phyloP scores from a whole-genome alignment of 2,113 vertebrate species.

The Mus spicilegus region DNA sequence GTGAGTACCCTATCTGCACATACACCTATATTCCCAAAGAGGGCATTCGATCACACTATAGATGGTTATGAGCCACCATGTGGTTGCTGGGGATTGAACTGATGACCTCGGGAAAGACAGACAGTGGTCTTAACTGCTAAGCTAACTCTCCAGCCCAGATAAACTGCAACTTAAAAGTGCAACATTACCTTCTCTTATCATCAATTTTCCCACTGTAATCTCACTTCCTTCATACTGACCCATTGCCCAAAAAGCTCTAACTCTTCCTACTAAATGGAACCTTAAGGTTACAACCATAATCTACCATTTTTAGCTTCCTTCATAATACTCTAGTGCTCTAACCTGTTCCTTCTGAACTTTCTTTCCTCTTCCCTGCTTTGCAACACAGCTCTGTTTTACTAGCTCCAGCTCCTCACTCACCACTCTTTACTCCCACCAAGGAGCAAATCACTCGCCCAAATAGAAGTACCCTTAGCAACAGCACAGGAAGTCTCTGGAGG shows the following conservation, averaged over 20 bases:
- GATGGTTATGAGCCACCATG: too few species aligned
- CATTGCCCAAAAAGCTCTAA: background rate
- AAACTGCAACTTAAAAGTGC: background rate
- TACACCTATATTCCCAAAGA: too few species aligned
- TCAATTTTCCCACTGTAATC: too few species aligned
- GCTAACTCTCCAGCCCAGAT: background rate
- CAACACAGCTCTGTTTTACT: background rate
- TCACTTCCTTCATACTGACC: background rate
- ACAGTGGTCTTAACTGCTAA: too few species aligned
- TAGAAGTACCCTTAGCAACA: background rate
- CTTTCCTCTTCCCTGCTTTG: background rate
- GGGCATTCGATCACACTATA: too few species aligned
- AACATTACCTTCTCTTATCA: background rate
- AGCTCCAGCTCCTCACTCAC: background rate
- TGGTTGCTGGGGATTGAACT: too few species aligned
- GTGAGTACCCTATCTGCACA: too few species aligned
- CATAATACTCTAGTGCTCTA: too few species aligned
- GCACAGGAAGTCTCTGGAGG: background rate
- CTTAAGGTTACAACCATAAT: background rate
- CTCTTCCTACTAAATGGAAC: background rate
- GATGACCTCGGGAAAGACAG: too few species aligned
- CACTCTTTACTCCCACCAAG: background rate
- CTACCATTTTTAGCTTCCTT: background rate
- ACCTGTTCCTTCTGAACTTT: background rate
- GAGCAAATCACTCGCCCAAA: background rate